Conservation (phyloP, 1,140 invertebrate species). For the Lordiphosa collinella region DNA sequence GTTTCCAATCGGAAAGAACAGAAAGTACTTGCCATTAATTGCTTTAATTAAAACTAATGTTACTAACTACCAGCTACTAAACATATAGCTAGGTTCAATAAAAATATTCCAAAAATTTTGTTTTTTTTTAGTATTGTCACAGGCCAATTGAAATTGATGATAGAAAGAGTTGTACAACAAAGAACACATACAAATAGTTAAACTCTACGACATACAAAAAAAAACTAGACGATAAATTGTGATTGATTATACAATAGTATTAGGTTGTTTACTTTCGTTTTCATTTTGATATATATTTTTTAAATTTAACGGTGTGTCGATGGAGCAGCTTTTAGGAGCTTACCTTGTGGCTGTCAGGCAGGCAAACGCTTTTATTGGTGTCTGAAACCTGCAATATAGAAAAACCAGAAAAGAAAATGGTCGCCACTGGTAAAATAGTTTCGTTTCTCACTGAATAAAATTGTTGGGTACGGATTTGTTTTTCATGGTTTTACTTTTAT, state of each 20-base stretch:
- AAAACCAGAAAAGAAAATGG: constrained; percentile 77
- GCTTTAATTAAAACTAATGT: too few species aligned
- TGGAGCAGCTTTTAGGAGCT: constrained; percentile 62
- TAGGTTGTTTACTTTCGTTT: constrained; percentile 9
- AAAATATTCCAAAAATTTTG: too few species aligned
- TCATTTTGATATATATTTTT: constrained; percentile 17
- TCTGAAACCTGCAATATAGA: constrained; percentile 79
- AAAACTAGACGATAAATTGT: not conserved
- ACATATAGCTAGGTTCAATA: too few species aligned
- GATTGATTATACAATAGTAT: not conserved
- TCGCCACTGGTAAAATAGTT: constrained; percentile 70
- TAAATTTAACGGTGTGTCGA: constrained; percentile 6
- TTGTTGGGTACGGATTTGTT: constrained; percentile 22
- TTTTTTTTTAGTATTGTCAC: too few species aligned
- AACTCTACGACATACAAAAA: not conserved
- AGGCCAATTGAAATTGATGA: too few species aligned
- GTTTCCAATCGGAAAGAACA: too few species aligned
- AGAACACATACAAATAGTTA: too few species aligned
- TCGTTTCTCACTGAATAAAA: constrained; percentile 46
- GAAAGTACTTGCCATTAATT: too few species aligned
- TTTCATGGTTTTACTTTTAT: constrained; percentile 12
- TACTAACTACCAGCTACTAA: too few species aligned
- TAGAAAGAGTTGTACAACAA: too few species aligned
- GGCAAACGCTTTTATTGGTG: constrained; percentile 80
- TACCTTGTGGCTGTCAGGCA: constrained; percentile 79